Conservation (phyloP, 37 sponge, comb jelly and placozoan species). For the Beroe ovata region DNA sequence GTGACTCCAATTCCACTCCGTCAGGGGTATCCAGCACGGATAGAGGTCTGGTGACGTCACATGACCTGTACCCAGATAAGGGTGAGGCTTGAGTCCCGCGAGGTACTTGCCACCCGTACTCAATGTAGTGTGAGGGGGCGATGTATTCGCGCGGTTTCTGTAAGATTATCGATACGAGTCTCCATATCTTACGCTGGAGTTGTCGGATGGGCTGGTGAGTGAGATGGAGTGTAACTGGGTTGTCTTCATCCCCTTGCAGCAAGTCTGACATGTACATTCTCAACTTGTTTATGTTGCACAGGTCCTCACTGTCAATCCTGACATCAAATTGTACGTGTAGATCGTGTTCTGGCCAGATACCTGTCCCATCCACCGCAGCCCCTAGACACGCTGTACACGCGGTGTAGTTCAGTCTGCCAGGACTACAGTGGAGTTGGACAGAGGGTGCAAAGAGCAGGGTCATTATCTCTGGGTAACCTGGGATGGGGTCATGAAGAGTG, state of each 20-base stretch:
- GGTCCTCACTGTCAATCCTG: not conserved
- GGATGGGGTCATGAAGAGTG: conserved; percentile 83
- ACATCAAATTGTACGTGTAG: conserved; percentile 1
- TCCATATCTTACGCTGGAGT: conserved; percentile 43
- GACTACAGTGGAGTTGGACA: conserved; percentile 70
- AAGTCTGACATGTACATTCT: conserved; percentile 41
- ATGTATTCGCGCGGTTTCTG: not conserved
- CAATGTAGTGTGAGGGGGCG: not conserved
- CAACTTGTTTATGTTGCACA: not conserved
- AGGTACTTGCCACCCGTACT: not conserved
- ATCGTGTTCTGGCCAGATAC: conserved; percentile 62
- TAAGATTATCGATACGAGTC: not conserved
- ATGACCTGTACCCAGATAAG: not conserved
- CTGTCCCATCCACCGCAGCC: conserved; percentile 22
- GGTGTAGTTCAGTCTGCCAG: conserved; percentile 20
- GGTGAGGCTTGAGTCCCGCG: not conserved
- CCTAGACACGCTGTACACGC: conserved; percentile 14
- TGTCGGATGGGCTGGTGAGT: conserved; percentile 58
- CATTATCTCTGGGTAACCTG: conserved; percentile 74
- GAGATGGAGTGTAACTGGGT: not conserved
- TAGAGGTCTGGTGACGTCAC: not conserved
- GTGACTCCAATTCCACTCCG: not conserved
- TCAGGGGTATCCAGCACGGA: not conserved
- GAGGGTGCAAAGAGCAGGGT: conserved; percentile 82
- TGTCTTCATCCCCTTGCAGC: conserved; percentile 48